Evolutionary conservation across 2,113 vertebrate species (phyloP), one percentile per base, ranked within the genome.

Genomic region (Hippoglossus stenolepis): DNA sequence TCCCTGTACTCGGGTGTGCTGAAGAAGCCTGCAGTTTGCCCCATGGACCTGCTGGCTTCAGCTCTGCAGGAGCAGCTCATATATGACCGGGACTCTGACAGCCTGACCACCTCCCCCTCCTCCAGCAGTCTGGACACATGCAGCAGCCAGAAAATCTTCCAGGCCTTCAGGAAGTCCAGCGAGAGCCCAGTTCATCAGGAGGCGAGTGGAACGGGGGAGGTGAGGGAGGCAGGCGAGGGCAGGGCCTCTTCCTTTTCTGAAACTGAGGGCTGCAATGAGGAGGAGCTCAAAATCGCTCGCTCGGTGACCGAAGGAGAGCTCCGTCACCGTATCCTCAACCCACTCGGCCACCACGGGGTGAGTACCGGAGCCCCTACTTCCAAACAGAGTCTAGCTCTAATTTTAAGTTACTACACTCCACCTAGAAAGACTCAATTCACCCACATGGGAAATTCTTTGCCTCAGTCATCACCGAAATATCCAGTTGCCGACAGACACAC

Each of bases 271-370:
- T 80, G 77, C 49, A 90, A 92, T 3, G 93, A 95, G 45, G 95
- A 96, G 26, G 96, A 97, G 26, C 93, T 92, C 63, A 96, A 96
- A 89, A 92, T 97, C 23, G 95, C 95, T 45, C 96, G 96, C 66
- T 98, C 97, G 3, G 93, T 97, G 85, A 98, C 97, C 0, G 97
- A 98, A 38, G 96, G 96, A 60, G 97, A 97, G 85, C 95, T 98
- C 87, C 96, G 95, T 89, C 95, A 94, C 88, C 95, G 95, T 77
- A 83, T 93, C 12, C 95, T 96, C 0, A 93, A 93, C 87, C 93
- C 95, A 0, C 90, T 96, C 74, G 95, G 92, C 92, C 87, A 86
- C 26, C 97, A 97, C 0, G 97, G 96, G 95, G 97, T 99, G 95
- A 97, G 97, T 96, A 4, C 1, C 3, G 11, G 9, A 11, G 21